Evolutionary conservation across 2,888 invertebrate species (phyloP), one percentile per base, ranked within the genome.

Genomic region (Deroplatys truncata): DNA sequence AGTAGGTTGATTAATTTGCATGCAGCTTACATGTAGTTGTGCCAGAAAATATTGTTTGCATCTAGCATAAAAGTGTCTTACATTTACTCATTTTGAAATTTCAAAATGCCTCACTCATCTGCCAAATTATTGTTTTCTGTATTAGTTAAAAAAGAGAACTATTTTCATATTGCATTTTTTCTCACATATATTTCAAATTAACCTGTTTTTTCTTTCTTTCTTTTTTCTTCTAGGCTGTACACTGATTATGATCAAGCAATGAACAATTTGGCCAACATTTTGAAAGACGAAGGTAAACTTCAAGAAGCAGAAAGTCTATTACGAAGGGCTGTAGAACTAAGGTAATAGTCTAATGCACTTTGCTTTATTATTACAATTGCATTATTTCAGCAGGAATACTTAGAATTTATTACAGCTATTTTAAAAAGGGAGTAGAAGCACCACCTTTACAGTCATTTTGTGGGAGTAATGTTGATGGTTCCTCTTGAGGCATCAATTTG

Each of bases 251-350:
- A 98, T 93, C 98, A 98, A 94, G 98, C 98, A 0, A 97, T 98
- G 97, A 98, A 98, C 93, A 98, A 98, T 94, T 95, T 98, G 91
- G 98, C 97, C 0, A 98, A 98, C 94, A 94, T 98, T 91, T 94
- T 98, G 29, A 96, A 97, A 93, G 96, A 97, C 92, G 94, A 95
- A 91, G 96, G 95, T 82, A 93, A 96, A 90, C 95, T 95, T 91
- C 92, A 93, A n/a, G 96, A 97, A 93, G 98, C 98, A 1, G 97
- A 97, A 93, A 92, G 93, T 88, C 95, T 97, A 91, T 94, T 99
- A 28, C 94, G 95, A 91, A 95, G 94, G 92, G 98, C 98, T 85
- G 94, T 98, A 25, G 92, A 94, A 91, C 94, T 97, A 90, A 96
- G 97, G 97, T 97, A 94, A 93, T 93, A 29, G 28, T 31, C 29